phyloP scores from a whole-genome alignment of 2,888 invertebrate genomes.

The Brachylomia viminalis region DNA sequence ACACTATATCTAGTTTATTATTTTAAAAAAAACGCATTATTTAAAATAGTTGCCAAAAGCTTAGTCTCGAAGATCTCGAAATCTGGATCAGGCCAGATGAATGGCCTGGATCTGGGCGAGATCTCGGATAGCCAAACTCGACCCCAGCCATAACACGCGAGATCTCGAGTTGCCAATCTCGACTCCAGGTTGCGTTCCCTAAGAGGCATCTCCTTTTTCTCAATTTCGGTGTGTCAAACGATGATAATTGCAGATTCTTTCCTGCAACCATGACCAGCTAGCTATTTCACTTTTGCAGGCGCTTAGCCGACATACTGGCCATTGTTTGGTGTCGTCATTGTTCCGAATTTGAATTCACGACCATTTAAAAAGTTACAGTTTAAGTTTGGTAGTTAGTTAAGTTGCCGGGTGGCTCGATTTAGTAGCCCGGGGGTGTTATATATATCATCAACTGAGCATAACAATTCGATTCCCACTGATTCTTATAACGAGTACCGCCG shows the following conservation, averaged over 20 bases:
- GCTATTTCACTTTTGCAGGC: background rate
- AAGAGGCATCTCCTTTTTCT: background rate
- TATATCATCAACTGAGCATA: background rate
- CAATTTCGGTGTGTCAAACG: background rate
- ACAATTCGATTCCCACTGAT: conserved; percentile 25
- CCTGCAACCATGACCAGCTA: background rate
- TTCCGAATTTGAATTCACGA: background rate
- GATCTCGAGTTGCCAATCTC: background rate
- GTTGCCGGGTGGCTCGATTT: background rate
- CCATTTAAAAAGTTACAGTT: background rate
- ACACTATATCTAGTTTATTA: background rate
- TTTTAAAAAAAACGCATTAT: too few relatives aligned
- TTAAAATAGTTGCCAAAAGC: too few relatives aligned
- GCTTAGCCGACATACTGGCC: background rate
- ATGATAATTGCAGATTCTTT: background rate
- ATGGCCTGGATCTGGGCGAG: too few relatives aligned
- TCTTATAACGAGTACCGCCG: background rate
- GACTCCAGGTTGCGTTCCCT: background rate
- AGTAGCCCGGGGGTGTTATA: background rate
- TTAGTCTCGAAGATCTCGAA: background rate
- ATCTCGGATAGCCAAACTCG: background rate
- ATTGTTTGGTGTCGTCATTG: background rate
- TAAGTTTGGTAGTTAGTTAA: too few relatives aligned
- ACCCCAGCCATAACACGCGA: background rate
- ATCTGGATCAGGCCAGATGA: background rate